Base-by-base conservation (phyloP, 2,888 invertebrate genomes). In the Arctia plantaginis region DNA sequence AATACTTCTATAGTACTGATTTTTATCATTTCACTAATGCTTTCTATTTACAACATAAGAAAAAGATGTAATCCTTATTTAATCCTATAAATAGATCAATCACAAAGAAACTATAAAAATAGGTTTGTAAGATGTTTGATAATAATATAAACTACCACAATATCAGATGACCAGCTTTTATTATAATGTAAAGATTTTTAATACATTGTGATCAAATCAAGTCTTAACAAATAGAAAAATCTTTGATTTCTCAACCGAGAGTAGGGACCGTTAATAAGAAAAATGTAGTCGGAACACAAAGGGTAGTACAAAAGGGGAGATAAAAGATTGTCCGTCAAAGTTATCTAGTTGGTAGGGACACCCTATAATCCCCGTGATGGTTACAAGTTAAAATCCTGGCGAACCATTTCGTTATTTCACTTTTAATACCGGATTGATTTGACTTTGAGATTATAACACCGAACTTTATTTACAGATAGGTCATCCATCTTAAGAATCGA, bases 321-420 rank as follows among this genome's bases (percentile, higher is more conserved):
- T 85, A 84, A 85, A 79, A 86, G 85, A 86, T 86, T 79, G 81
- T 82, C 77, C 79, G 76, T 85, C 82, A 82, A 82, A 81, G 81
- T 80, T 86, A 86, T 84, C 86, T 78, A 65, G 62, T 41, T 62
- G 30, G 69, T 15, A 71, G 80, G 78, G 80, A 84, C 83, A 79
- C 78, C 67, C 67, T 74, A 80, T 78, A 78, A 83, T 85, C 79
- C 77, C 33, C 65, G 59, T 55, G 66, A 47, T 69, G 69, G 59
- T 51, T 6, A 73, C 69, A 20, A 44, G 33, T 64, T 70, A 74
- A 10, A 70, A 69, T 72, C 72, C 75, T 15, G 44, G 35, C 39
- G 23, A 62, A 18, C n/a, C 3, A 0, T 39, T n/a, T 27, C 20
- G 23, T n/a, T n/a, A 55, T 30, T 59, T 59, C 3, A 13, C 10